Base-by-base conservation (phyloP, 1,140 invertebrate genomes). In the Wiebesia pumilae region DNA sequence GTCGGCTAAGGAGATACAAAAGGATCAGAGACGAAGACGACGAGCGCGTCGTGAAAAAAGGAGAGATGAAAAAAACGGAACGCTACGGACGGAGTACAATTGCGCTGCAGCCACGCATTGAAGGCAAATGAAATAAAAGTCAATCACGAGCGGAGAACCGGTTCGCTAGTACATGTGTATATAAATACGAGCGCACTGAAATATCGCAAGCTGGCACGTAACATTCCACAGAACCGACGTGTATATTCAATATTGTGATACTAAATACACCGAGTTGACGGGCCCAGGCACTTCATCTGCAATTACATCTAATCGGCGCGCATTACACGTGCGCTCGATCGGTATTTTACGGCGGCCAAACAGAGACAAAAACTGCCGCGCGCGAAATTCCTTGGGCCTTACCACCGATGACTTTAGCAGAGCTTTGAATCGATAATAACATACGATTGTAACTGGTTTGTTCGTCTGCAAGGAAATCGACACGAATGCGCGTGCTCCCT, bases 41-140 rank as follows among this genome's bases (percentile, higher is more conserved):
- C 54, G 24, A n/a, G 38, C 33, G 35, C 38, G 9, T n/a, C 24
- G 54, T 62, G n/a, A n/a, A 54, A 78, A 51, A 85, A 67, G 67
- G 33, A n/a, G 78, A 35, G 33, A 27, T 62, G 33, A 30, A 16
- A 80, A 33, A 51, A 30, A 30, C 30, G 43, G 67, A 35, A 38
- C 4, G 24, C 58, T 24, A 62, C 24, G 43, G 24, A 71, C 1
- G 14, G 77, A 54, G 58, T 81, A 75, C 65, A 80, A 81, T 73
- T 54, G 78, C 30, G 51, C 38, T 9, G 47, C 65, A 40, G 67
- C 62, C 33, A 38, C 19, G 81, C 62, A 79, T 73, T 33, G 33
- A 80, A 81, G 84, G 78, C 85, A 83, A 86, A 86, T 86, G 85
- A 78, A 86, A 86, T 86, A 83, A 86, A 83, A 86, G 85, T 86